These are phyloP conservation scores for Procavia capensis DNA, from an alignment of 2,113 vertebrate genomes.

Conservation along the genomic window DNA sequence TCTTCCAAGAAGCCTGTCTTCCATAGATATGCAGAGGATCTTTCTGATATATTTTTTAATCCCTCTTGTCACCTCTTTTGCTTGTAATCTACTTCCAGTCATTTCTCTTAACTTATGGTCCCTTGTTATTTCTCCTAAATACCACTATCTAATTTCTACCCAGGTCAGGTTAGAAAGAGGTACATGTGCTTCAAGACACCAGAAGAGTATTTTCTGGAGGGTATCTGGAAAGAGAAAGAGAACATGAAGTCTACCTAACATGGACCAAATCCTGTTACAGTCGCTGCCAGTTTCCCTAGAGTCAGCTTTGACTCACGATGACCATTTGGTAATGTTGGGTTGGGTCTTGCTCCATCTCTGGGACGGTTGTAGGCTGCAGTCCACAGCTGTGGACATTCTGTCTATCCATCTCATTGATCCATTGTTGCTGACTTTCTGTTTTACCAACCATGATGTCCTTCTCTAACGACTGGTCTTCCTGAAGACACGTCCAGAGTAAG, in stretches of 20 bases:
- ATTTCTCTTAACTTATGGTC: background rate
- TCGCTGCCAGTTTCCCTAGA: background rate
- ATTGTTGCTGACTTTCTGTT: background rate
- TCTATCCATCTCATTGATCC: background rate
- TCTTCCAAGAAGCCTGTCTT: background rate
- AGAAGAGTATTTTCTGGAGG: background rate
- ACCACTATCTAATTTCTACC: background rate
- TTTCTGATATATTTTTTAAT: background rate
- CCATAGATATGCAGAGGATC: background rate
- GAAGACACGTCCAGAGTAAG: background rate
- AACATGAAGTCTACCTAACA: background rate
- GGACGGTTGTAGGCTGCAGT: background rate
- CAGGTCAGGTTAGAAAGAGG: background rate
- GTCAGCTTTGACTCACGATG: background rate
- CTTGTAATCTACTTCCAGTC: background rate
- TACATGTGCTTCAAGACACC: background rate
- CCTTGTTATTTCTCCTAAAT: background rate
- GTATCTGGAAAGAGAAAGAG: background rate
- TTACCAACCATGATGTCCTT: background rate
- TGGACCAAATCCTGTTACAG: background rate
- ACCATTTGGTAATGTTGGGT: too few relatives aligned
- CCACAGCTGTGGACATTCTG: background rate
- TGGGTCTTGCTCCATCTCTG: background rate
- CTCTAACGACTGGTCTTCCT: background rate
- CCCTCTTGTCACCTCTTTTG: background rate